Base-by-base conservation (phyloP, 92 coral and sea anemone genomes). In the Actinostola sp. region DNA sequence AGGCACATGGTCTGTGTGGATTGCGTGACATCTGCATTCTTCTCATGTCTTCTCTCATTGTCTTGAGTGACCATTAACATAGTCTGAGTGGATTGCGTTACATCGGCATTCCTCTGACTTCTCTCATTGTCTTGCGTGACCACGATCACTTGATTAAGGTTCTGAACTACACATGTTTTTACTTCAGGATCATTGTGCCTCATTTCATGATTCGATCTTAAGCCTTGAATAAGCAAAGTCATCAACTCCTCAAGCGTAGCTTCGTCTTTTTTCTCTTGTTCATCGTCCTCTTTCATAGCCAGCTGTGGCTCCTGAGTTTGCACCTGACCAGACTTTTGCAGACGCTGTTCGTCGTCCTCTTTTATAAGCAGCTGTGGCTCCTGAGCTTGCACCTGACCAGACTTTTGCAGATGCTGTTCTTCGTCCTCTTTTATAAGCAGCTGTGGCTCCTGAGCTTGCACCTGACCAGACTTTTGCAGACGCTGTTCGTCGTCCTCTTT, bases 191-290 rank as follows among this genome's bases (percentile, higher is more conserved):
- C 74, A 1, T 30, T 21, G 0, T 33, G 45, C n/a, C 17, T 4
- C 26, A 68, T 20, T 15, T 42, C 58, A n/a, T 48, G 39, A 8
- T 52, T 51, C 7, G 59, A 17, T 12, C 49, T 36, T 23, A 8
- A 55, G 10, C 45, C 51, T 52, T 49, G 61, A 14, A 68, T 10
- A 20, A 68, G 74, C 50, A 68, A 33, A 34, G 24, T 28, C 58
- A 50, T 56, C 28, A 68, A 23, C 26, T 52, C 58, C 33, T 68
- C 61, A 21, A 68, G 62, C n/a, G 61, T 68, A 4, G 63, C 26
- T 4, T 68, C 74, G 63, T 52, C 25, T 29, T n/a, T 43, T 34
- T n/a, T 27, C 20, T 41, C 12, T 12, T 16, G 36, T 38, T 28
- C 34, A 41, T 59, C 66, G n/a, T n/a, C n/a, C n/a, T n/a, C n/a